Evolutionary conservation across 2,797 vertebrate genomes (phyloP).

Genomic region (Enteromius trimaculatus): DNA sequence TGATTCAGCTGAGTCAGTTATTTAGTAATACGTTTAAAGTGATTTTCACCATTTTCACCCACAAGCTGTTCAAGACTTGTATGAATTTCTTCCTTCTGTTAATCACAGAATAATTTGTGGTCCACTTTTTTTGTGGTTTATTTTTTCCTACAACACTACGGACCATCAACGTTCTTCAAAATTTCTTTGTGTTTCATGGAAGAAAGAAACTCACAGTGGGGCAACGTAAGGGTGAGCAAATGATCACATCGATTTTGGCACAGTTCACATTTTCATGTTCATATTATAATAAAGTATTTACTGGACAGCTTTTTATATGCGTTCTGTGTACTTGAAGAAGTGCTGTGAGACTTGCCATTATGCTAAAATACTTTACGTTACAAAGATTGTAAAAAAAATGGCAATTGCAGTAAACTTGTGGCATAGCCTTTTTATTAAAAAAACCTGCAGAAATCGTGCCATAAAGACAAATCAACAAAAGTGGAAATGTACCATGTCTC

Average conservation of each 20-base stretch:
- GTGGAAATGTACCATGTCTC: background rate
- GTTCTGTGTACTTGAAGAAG: background rate
- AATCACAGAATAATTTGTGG: background rate
- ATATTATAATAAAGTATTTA: background rate
- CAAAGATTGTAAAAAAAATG: background rate
- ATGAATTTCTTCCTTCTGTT: background rate
- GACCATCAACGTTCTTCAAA: too few relatives aligned
- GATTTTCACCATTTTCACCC: background rate
- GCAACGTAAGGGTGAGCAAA: too few relatives aligned
- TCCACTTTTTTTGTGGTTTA: background rate
- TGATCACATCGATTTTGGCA: too few relatives aligned
- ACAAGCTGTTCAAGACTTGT: background rate
- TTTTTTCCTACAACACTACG: too few relatives aligned
- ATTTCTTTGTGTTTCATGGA: too few relatives aligned
- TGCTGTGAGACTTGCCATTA: background rate
- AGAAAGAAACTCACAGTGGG: too few relatives aligned
- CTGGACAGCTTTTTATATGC: background rate
- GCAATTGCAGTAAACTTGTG: background rate
- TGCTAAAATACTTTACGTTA: background rate
- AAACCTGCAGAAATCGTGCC: background rate
- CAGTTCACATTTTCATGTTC: background rate
- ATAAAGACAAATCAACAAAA: background rate
- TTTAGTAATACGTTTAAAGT: background rate
- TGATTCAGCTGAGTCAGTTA: background rate
- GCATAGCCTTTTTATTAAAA: background rate